Conservation (phyloP, 1,140 invertebrate genomes). For the Thrips palmi region DNA sequence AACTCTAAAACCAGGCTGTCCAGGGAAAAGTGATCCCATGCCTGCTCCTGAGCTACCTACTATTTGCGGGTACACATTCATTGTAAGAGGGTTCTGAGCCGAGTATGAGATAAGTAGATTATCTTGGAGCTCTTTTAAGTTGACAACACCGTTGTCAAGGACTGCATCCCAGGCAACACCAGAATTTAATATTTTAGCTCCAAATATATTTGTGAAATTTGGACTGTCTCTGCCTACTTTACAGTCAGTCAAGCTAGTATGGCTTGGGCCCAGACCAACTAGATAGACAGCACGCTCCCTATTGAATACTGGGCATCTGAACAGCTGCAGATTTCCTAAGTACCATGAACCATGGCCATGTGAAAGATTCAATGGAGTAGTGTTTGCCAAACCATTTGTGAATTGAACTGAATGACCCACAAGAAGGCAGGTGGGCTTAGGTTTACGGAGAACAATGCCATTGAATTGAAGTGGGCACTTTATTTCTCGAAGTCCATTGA, state of each 20-base stretch:
- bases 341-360: conserved; percentile 26
- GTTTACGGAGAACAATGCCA: conserved; percentile 27
- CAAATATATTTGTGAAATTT: conserved; percentile 26
- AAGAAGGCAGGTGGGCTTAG: conserved; percentile 27
- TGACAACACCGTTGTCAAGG: conserved; percentile 19
- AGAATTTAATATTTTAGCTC: conserved; percentile 23
- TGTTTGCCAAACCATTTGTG: neutral
- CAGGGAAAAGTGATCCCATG: conserved; percentile 25
- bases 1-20: conserved; percentile 27
- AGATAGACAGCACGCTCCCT: conserved; percentile 28
- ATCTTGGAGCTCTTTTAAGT: conserved; percentile 27
- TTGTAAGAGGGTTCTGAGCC: conserved; percentile 30
- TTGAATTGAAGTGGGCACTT: conserved; percentile 26
- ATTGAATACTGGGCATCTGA: conserved; percentile 25
- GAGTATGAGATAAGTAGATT: conserved; percentile 35
- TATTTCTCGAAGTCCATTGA: conserved; percentile 31
- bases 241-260: conserved; percentile 29
- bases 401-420: conserved; percentile 23
- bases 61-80: conserved; percentile 38
- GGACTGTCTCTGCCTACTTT: conserved; percentile 25
- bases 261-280: conserved; percentile 30
- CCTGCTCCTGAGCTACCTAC: conserved; percentile 15
- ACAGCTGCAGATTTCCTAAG: conserved; percentile 31
- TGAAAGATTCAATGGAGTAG: too few species aligned
- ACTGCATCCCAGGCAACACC: conserved; percentile 25